phyloP scores from a whole-genome alignment of 1,140 invertebrate species.

The Hycleus phaleratus region DNA sequence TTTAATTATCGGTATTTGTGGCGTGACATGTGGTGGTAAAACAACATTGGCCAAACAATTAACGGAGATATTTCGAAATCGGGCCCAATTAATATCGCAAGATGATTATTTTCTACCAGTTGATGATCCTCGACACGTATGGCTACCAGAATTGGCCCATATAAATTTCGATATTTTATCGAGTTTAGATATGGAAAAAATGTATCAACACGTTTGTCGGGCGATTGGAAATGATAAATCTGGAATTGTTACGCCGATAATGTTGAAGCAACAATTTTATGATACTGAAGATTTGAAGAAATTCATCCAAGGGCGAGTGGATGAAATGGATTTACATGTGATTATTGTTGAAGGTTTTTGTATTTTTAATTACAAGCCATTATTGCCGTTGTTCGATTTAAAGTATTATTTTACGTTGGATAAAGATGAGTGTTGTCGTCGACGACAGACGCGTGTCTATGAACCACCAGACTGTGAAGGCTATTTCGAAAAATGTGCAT shows the following conservation, averaged over 20 bases:
- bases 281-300: not conserved
- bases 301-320: constrained; percentile 9
- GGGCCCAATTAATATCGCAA: constrained; percentile 55
- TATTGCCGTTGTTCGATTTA: constrained; percentile 57
- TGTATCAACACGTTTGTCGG: constrained; percentile 52
- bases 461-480: constrained; percentile 69
- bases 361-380: constrained; percentile 59
- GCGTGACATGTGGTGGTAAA: constrained; percentile 74
- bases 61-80: constrained; percentile 46
- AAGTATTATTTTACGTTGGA: constrained; percentile 66
- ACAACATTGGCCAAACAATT: constrained; percentile 59
- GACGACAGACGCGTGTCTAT: constrained; percentile 56
- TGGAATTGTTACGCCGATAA: too few species aligned
- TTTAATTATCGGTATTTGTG: constrained; percentile 63
- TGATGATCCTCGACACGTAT: constrained; percentile 58
- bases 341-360: constrained; percentile 71
- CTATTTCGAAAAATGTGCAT: constrained; percentile 71
- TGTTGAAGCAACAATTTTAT: not conserved
- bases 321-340: constrained; percentile 42
- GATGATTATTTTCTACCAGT: constrained; percentile 69
- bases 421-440: constrained; percentile 54
- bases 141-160: constrained; percentile 58
- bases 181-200: constrained; percentile 65
- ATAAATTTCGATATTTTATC: constrained; percentile 72
- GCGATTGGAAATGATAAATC: constrained; percentile 33